Base-by-base conservation (phyloP, 2,113 vertebrate species). In the Platycercus adscitus region DNA sequence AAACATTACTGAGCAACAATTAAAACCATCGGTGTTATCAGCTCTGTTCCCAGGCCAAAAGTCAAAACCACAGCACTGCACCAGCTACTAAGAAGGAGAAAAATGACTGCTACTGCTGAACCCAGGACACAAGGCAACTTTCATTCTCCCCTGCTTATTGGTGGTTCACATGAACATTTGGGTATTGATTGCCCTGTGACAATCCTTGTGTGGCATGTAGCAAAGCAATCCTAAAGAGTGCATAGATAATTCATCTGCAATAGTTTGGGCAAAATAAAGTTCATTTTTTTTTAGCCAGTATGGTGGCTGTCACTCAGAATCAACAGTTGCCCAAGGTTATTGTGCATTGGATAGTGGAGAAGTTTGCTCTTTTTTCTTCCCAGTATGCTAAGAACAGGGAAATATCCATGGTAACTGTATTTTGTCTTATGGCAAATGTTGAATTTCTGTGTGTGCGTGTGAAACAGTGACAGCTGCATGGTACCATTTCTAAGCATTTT, bases 331-430 rank as follows among this genome's bases (percentile, higher is more conserved):
- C 90, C 17, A 69, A 56, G 61, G 33, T 84, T 90, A 53, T 24
- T 31, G 13, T 53, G 43, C 29, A 23, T 8, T 81, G 31, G 61
- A 35, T 44, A 93, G 46, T 13, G 13, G 72, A 81, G 52, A 84
- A 60, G 78, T 83, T 55, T 49, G 28, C 24, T 83, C 60, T 20
- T 55, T 82, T 61, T 61, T 37, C 43, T 81, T 92, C 17, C 33
- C 10, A 44, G 44, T 37, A 29, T 61, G 61, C 72, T 84, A 81
- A 72, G 61, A 88, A 81, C 65, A 79, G 83, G 61, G 52, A 79
- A 58, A 95, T 93, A 95, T 79, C 92, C 88, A 88, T 94, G 90
- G 95, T 64, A 95, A 97, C 83, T 72, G 29, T 53, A 41, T 84
- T 72, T 88, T 90, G 56, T 86, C 53, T 49, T 80, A 69, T 81